Evolutionary conservation across 2,888 invertebrate genomes (phyloP).

Genomic region (Dasypogon diadema): DNA sequence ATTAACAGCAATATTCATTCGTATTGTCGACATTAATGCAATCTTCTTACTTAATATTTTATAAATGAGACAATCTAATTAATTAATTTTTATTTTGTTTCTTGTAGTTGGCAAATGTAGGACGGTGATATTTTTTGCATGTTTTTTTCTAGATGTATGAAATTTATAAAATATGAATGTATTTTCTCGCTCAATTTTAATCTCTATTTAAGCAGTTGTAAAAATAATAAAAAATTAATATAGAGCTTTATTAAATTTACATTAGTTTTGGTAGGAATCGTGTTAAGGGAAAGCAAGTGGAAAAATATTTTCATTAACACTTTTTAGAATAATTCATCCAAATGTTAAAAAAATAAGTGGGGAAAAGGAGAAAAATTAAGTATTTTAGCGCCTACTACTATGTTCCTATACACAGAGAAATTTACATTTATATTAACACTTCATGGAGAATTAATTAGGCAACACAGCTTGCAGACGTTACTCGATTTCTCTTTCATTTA

Average conservation of each 20-base stretch:
- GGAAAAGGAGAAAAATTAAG: no score
- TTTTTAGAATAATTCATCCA: no score
- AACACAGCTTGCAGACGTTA: not conserved
- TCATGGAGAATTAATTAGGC: not conserved
- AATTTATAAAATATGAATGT: slow-evolving; percentile 21
- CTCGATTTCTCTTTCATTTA: not conserved
- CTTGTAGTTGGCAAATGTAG: slow-evolving; percentile 40
- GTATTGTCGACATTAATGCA: not conserved
- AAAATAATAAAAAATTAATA: not conserved
- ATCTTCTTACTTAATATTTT: not conserved
- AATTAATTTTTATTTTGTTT: slow-evolving; percentile 12
- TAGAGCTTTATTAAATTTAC: no score
- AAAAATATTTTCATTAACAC: not conserved
- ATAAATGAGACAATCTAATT: not conserved
- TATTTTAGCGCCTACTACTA: no score
- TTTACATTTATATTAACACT: not conserved
- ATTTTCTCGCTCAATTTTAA: not conserved
- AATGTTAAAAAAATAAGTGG: no score
- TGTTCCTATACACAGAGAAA: no score
- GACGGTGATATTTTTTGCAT: slow-evolving; percentile 40
- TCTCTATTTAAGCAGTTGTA: not conserved
- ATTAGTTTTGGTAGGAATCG: no score
- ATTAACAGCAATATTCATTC: no score
- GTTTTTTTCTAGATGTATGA: slow-evolving; percentile 11
- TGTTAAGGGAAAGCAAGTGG: no score